phyloP scores from a whole-genome alignment of 1,140 invertebrate species.

The Halictus rubicundus region DNA sequence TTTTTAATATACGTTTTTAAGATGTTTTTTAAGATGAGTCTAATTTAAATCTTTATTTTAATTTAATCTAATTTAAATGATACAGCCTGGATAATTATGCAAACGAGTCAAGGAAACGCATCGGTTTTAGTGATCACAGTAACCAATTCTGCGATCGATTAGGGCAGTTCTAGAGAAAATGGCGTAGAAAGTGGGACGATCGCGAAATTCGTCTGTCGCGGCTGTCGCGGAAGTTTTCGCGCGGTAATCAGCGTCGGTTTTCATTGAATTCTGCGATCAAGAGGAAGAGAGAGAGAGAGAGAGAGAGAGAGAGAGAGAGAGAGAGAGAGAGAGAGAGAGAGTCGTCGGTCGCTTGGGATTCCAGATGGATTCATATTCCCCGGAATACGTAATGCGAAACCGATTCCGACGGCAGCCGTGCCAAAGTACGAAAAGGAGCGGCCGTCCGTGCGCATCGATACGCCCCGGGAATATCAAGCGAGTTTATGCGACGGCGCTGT shows the following conservation, averaged over 20 bases:
- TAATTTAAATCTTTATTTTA: no score
- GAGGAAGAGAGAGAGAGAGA: no score
- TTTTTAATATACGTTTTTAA: no score
- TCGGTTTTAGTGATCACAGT: neutral
- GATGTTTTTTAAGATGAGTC: no score
- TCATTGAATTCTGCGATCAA: neutral
- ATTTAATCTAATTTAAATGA: no score
- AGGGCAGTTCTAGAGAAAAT: no score
- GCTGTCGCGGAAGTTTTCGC: constrained; percentile 46
- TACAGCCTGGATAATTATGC: no score
- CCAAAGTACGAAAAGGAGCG: constrained; percentile 37
- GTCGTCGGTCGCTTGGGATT: constrained; percentile 54
- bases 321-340: no score
- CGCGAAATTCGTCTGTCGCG: constrained; percentile 48
- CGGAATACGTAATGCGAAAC: constrained; percentile 69
- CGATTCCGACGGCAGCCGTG: constrained; percentile 50
- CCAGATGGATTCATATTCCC: constrained; percentile 66
- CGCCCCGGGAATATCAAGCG: neutral
- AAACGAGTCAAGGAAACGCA: no score
- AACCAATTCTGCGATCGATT: neutral
- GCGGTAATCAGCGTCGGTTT: constrained; percentile 50
- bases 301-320: no score
- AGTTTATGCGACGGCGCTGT: neutral
- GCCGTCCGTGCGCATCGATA: constrained; percentile 1
- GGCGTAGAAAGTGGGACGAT: constrained; percentile 17